Conservation (phyloP, 2,113 vertebrate genomes). For the Rhynchomys soricoides region DNA sequence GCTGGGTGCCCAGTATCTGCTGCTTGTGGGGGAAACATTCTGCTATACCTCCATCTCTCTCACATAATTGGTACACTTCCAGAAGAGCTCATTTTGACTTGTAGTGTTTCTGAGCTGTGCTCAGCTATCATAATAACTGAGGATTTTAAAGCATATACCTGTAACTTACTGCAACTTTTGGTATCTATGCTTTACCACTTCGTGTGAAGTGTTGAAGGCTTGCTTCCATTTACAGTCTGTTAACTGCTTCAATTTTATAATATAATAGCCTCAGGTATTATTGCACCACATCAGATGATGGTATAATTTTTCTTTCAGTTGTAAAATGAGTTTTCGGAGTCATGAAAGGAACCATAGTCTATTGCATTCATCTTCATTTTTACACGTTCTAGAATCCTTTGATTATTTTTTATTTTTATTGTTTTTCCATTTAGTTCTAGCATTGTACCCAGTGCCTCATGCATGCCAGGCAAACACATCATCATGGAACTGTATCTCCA, state of each 20-base stretch:
- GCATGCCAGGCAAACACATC: background rate
- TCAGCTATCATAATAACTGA: background rate
- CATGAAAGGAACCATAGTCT: background rate
- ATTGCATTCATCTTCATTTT: constrained; percentile 6
- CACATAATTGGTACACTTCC: background rate
- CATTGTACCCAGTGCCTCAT: background rate
- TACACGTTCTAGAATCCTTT: background rate
- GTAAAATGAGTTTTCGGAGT: constrained; percentile 15
- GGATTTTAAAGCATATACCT: background rate
- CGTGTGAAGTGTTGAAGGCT: background rate
- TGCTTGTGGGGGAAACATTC: background rate
- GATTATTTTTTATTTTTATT: background rate
- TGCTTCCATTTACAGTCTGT: background rate
- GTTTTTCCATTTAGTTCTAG: background rate
- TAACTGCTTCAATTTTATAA: background rate
- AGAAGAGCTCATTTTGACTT: background rate
- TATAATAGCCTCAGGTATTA: background rate
- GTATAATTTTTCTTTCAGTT: background rate
- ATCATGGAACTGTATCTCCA: background rate
- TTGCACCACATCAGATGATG: background rate
- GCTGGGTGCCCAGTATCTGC: background rate
- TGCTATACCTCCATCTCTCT: background rate
- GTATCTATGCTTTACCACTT: constrained; percentile 3
- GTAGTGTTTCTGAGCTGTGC: background rate
- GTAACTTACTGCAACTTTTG: background rate